Conservation (phyloP, 2,113 vertebrate genomes). For the Indicator indicator region DNA sequence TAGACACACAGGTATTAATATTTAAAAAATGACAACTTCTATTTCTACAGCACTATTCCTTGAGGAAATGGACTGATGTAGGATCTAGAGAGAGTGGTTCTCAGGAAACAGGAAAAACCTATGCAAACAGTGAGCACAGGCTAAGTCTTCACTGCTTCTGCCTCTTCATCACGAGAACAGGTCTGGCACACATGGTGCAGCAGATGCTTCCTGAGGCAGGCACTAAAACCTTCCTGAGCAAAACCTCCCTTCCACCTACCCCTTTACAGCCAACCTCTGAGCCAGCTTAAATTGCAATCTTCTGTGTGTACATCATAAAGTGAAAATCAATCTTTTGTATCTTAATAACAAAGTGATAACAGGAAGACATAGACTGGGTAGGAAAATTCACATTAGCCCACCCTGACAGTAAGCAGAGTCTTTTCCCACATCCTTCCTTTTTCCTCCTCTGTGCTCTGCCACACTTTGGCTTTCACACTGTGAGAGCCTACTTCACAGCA, state of each 20-base stretch:
- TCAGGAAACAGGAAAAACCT: neutral
- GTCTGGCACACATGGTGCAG: neutral
- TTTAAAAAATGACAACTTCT: neutral
- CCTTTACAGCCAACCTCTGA: neutral
- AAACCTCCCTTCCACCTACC: neutral
- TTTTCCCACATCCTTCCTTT: neutral
- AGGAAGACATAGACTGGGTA: neutral
- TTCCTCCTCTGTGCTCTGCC: neutral
- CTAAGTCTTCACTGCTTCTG: neutral
- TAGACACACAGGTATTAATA: neutral
- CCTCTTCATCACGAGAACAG: neutral
- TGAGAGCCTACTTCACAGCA: neutral
- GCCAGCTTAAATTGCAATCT: neutral
- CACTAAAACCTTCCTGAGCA: neutral
- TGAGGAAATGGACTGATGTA: neutral
- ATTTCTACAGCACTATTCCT: neutral
- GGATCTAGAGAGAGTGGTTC: neutral
- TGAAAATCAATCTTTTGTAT: neutral
- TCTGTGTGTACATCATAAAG: neutral
- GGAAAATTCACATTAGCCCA: neutral
- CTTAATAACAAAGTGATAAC: neutral
- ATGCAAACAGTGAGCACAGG: neutral
- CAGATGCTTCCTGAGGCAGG: conserved; percentile 51
- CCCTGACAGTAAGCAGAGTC: rapidly evolving
- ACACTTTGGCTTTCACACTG: neutral